Percentiles rank a stretch among this genome's conserved stretches.
These are phyloP conservation scores for Xanthia icteritia DNA, from an alignment of 2,888 invertebrate species.

Conservation along the genomic window DNA sequence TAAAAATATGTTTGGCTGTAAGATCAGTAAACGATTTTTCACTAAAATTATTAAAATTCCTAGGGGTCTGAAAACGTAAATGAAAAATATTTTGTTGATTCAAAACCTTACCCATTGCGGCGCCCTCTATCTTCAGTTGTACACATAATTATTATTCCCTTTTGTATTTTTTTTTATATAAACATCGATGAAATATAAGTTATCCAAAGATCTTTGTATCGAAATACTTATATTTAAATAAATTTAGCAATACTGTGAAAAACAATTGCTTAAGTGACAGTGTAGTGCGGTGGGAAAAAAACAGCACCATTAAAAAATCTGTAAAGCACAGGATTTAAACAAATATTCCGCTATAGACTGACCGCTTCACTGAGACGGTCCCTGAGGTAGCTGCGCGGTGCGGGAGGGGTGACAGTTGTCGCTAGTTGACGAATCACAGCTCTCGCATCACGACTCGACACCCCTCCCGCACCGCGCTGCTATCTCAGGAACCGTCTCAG, in stretches of 20 bases:
- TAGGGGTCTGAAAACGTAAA: background rate
- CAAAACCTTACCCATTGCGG: constrained; percentile 9
- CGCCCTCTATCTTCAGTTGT: constrained; percentile 45
- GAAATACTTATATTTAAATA: constrained; percentile 59
- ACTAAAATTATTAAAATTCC: constrained; percentile 9
- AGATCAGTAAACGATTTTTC: background rate
- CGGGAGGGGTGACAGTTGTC: no score
- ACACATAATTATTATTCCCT: constrained; percentile 49
- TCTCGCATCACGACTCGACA: no score
- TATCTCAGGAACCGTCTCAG: no score
- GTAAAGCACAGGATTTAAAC: background rate
- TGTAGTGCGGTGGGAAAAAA: background rate
- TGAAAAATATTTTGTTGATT: background rate
- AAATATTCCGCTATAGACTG: background rate
- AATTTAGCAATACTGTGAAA: constrained; percentile 35
- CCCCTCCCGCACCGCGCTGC: no score
- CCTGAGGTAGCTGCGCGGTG: no score
- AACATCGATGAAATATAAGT: constrained; percentile 64
- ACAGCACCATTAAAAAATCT: background rate
- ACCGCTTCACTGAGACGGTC: no score
- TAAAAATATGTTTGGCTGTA: constrained; percentile 1
- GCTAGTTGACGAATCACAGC: no score
- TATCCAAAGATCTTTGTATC: constrained; percentile 73
- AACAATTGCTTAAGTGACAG: constrained; percentile 2
- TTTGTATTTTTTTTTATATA: constrained; percentile 57